phyloP scores from a whole-genome alignment of 2,113 vertebrate species.

The Rhinolophus ferrumequinum region DNA sequence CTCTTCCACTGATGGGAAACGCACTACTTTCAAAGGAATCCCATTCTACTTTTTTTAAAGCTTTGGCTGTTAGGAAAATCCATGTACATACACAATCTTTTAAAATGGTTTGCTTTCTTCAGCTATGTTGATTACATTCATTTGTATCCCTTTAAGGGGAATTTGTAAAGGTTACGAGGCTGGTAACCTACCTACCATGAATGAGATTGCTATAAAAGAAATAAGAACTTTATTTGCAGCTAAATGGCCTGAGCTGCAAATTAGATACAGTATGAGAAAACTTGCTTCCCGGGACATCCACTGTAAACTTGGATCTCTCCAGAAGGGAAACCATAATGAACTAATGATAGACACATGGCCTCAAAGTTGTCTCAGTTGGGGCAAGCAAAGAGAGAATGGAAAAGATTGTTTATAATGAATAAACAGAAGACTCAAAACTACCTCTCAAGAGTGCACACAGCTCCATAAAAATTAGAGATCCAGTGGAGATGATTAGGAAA shows the following conservation, averaged over 20 bases:
- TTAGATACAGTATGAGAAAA: not conserved
- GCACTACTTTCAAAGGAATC: not conserved
- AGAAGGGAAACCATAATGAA: not conserved
- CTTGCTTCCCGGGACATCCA: not conserved
- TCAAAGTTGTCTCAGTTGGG: not conserved
- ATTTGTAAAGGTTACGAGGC: not conserved
- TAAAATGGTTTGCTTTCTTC: not conserved
- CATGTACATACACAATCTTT: not conserved
- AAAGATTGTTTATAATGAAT: not conserved
- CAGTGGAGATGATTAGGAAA: slow-evolving; percentile 11
- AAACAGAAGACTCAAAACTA: slow-evolving; percentile 9
- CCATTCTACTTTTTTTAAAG: not conserved
- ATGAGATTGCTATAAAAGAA: not conserved
- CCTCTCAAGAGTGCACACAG: not conserved
- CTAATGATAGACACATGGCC: not conserved
- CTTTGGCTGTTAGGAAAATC: not conserved
- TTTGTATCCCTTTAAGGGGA: not conserved
- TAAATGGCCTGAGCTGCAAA: not conserved
- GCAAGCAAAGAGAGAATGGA: not conserved
- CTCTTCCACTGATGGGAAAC: not conserved
- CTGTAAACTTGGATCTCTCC: not conserved
- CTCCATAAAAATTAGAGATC: not conserved
- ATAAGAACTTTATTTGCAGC: not conserved
- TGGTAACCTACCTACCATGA: not conserved
- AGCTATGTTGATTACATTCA: not conserved